These are phyloP conservation scores for Tauraco hartlaubi DNA, from an alignment of 2,797 vertebrate genomes.

Conservation along the genomic window DNA sequence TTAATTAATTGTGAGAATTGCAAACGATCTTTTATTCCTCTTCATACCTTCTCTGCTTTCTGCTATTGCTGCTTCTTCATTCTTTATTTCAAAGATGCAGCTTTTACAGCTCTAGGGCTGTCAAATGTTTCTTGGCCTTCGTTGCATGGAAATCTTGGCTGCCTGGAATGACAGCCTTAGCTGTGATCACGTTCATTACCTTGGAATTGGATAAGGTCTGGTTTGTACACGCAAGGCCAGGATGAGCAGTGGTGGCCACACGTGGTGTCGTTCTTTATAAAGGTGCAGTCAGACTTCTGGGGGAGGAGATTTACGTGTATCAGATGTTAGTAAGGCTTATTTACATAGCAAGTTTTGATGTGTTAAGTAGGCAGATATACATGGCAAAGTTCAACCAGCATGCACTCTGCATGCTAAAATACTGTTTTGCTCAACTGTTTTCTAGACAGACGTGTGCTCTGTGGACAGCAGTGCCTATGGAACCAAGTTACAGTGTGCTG, in stretches of 20 bases:
- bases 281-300: background rate
- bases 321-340: background rate
- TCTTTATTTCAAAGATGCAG: background rate
- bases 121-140: background rate
- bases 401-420: background rate
- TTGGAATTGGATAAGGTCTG: background rate
- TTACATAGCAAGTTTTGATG: background rate
- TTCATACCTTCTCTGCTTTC: background rate
- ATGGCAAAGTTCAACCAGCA: background rate
- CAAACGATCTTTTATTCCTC: constrained; percentile 54
- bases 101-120: background rate
- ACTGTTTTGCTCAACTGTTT: background rate
- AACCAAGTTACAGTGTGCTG: background rate
- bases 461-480: background rate
- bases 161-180: background rate
- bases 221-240: background rate
- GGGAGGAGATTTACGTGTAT: background rate
- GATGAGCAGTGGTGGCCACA: background rate
- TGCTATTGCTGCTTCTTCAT: background rate
- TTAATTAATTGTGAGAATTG: constrained; percentile 82
- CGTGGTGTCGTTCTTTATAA: background rate
- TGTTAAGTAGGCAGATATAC: background rate
- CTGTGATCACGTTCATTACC: background rate
- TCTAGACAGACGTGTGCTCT: background rate
- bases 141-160: background rate